A percentile compares a stretch with the other conserved stretches of the same genome.
These are phyloP conservation scores for Drosophila pectinifera DNA, from an alignment of 1,140 invertebrate species.

Conservation along the genomic window DNA sequence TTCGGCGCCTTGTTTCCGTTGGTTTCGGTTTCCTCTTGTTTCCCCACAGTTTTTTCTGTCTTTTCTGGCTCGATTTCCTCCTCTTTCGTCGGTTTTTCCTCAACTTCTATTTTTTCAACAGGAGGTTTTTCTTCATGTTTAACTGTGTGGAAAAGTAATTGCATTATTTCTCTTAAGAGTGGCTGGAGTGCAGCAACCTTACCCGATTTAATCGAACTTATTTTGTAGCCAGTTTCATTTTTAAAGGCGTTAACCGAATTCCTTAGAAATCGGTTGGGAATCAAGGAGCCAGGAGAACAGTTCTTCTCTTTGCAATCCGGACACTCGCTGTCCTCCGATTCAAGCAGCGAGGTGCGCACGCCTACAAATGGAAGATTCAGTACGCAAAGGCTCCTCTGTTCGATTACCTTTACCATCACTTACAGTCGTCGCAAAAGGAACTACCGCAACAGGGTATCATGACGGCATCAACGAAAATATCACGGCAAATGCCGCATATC, in stretches of 20 bases:
- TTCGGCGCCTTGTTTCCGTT: conserved; percentile 32
- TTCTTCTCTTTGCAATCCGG: conserved; percentile 96
- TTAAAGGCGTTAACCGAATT: conserved; percentile 95
- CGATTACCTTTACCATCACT: conserved; percentile 82
- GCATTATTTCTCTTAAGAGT: not conserved
- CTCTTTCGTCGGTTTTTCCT: conserved; percentile 11
- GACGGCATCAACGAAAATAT: conserved; percentile 97
- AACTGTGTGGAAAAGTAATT: not conserved
- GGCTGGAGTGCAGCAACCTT: not conserved
- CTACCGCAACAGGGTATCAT: conserved; percentile 98
- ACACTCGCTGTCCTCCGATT: conserved; percentile 97
- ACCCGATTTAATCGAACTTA: conserved; percentile 56
- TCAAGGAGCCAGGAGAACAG: conserved; percentile 95
- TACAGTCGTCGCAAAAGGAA: conserved; percentile 99
- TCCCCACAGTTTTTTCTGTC: conserved; percentile 5
- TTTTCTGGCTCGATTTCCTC: conserved; percentile 12
- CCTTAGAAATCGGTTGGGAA: conserved; percentile 96
- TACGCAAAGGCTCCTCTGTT: not conserved
- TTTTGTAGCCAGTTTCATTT: conserved; percentile 94
- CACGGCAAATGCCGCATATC: conserved; percentile 95
- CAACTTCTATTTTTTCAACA: conserved; percentile 32
- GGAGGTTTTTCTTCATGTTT: conserved; percentile 33
- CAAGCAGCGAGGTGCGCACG: conserved; percentile 93
- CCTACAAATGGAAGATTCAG: conserved; percentile 86
- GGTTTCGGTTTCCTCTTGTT: conserved; percentile 28